Conservation (phyloP, 2,888 invertebrate genomes). For the Melieria omissa region DNA sequence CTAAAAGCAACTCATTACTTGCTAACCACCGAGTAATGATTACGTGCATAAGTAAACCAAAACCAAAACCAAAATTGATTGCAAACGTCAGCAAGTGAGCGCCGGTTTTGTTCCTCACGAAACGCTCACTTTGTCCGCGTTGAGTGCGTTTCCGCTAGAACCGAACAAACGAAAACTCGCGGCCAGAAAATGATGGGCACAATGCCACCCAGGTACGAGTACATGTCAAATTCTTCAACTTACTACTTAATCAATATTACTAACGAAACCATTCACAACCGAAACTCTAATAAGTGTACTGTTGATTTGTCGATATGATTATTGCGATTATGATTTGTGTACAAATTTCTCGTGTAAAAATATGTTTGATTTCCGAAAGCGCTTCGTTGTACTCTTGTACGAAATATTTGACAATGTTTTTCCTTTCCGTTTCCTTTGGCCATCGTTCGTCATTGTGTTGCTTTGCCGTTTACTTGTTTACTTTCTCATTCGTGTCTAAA, state of each 20-base stretch:
- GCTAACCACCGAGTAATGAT: slow-evolving; percentile 29
- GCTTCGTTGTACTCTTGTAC: neutral
- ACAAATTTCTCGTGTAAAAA: slow-evolving; percentile 16
- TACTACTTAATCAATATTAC: neutral
- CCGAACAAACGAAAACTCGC: slow-evolving; percentile 49
- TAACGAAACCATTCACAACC: neutral
- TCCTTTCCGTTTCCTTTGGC: no score
- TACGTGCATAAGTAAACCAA: slow-evolving; percentile 35
- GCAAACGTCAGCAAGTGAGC: no score
- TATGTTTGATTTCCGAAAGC: neutral
- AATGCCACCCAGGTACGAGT: slow-evolving; percentile 68
- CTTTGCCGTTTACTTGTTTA: slow-evolving; percentile 6
- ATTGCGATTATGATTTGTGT: slow-evolving; percentile 24
- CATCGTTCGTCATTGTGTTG: slow-evolving; percentile 1
- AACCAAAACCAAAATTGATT: slow-evolving; percentile 12
- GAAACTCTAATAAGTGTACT: slow-evolving; percentile 10
- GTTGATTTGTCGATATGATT: slow-evolving; percentile 14
- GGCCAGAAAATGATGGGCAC: slow-evolving; percentile 68
- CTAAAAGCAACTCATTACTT: slow-evolving; percentile 33
- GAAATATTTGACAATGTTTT: no score
- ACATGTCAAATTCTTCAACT: neutral
- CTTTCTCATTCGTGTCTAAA: neutral
- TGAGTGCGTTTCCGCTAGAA: no score
- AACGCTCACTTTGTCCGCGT: no score
- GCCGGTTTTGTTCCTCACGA: no score